A percentile compares a stretch with the other conserved stretches of the same genome.
phyloP scores from a whole-genome alignment of 1,140 invertebrate species.

The Condylostylus longicornis region DNA sequence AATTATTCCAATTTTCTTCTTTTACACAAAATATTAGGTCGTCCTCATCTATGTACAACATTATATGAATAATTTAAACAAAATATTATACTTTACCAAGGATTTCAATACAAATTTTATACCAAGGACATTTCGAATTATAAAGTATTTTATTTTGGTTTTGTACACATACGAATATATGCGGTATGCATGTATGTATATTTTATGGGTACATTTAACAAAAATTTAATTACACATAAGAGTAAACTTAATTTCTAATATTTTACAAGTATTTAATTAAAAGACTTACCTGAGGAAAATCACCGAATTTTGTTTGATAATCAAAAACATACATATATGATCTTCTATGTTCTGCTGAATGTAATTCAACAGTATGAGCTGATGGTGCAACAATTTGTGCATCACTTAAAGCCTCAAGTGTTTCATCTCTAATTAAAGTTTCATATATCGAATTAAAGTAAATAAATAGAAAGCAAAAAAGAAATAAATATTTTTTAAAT shows the following conservation, averaged over 20 bases:
- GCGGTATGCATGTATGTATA: neutral
- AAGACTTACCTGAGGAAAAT: constrained; percentile 66
- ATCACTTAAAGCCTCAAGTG: constrained; percentile 84
- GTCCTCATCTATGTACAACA: too few relatives aligned
- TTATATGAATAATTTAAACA: too few relatives aligned
- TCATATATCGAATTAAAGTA: too few relatives aligned
- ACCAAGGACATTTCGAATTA: too few relatives aligned
- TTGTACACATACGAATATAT: neutral
- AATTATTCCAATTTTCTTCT: too few relatives aligned
- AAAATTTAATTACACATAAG: too few relatives aligned
- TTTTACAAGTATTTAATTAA: neutral
- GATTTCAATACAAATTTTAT: too few relatives aligned
- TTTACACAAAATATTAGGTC: too few relatives aligned
- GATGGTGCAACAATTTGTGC: constrained; percentile 85
- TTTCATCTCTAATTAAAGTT: constrained; percentile 90
- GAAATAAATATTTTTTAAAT: neutral
- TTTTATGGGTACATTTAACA: neutral
- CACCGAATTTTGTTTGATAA: constrained; percentile 82
- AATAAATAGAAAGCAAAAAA: constrained; percentile 9
- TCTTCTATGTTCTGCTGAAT: constrained; percentile 65
- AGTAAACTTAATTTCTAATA: too few relatives aligned
- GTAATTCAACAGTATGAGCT: constrained; percentile 79
- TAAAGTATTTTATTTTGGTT: neutral
- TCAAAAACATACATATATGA: constrained; percentile 88
- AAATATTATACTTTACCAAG: too few relatives aligned